Conservation (phyloP, 2,888 invertebrate species). For the Lingula anatina region DNA sequence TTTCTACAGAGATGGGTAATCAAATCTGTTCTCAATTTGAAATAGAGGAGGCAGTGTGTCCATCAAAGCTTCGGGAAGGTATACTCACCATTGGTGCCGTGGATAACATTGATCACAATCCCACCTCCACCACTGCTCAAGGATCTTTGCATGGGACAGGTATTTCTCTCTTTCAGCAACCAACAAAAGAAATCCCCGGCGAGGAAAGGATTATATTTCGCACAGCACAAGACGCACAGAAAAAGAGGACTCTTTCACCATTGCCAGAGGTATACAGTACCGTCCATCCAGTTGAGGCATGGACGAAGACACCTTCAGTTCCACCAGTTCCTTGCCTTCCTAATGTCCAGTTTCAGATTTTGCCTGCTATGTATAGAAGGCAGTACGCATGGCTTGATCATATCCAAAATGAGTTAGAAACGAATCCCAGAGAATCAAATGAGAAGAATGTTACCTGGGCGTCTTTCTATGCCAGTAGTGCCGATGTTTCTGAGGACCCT, state of each 20-base stretch:
- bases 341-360: neutral
- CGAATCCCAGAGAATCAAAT: neutral
- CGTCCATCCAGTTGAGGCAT: neutral
- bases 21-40: conserved; percentile 6
- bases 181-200: conserved; percentile 1
- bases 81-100: conserved; percentile 13
- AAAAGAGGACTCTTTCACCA: neutral
- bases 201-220: neutral
- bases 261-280: neutral
- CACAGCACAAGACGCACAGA: neutral
- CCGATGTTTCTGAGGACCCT: neutral
- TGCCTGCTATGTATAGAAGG: too few species aligned
- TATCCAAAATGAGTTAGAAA: neutral
- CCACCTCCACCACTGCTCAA: conserved; percentile 13
- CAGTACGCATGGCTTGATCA: neutral
- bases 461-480: neutral
- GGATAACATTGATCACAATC: conserved; percentile 19
- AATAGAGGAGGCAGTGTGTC: conserved; percentile 11
- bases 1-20: conserved; percentile 9
- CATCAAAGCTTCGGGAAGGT: conserved; percentile 6
- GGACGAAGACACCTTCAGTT: neutral
- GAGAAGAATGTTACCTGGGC: neutral
- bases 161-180: conserved; percentile 13
- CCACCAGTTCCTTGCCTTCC: neutral
- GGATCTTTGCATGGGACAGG: conserved; percentile 17